phyloP scores from a whole-genome alignment of 2,113 vertebrate species.

The Archocentrus centrarchus region DNA sequence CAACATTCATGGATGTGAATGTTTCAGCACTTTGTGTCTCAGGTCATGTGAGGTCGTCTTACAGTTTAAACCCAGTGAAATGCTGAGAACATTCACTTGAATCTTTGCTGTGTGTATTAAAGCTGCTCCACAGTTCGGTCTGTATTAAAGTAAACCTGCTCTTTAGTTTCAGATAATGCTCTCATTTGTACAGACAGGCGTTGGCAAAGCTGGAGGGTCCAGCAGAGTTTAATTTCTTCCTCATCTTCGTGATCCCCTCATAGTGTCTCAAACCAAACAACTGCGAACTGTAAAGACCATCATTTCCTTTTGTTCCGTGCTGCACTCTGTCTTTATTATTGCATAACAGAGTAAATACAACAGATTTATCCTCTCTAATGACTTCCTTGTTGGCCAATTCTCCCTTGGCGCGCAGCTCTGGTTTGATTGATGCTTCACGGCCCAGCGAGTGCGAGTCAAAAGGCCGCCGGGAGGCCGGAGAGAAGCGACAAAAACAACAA shows the following conservation, averaged over 20 bases:
- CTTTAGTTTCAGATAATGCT: background rate
- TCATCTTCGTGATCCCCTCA: background rate
- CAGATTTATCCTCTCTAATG: conserved; percentile 75
- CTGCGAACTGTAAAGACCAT: conserved; percentile 58
- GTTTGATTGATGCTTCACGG: conserved; percentile 71
- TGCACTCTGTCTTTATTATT: conserved; percentile 59
- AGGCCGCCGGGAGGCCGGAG: conserved; percentile 17
- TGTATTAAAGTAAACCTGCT: background rate
- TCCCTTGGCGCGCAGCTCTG: conserved; percentile 48
- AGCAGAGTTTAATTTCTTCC: background rate
- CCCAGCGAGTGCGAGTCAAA: conserved; percentile 50
- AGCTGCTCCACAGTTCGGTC: background rate
- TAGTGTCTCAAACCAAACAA: background rate
- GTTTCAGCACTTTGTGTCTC: background rate
- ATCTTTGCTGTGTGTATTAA: background rate
- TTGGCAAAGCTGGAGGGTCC: background rate
- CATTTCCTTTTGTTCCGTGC: conserved; percentile 31
- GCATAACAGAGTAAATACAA: conserved; percentile 63
- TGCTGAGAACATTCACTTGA: background rate
- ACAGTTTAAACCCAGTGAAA: too few species aligned
- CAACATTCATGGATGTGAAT: background rate
- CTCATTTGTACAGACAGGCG: background rate
- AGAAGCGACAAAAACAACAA: conserved; percentile 31
- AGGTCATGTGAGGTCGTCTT: too few species aligned
- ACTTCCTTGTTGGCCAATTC: conserved; percentile 66